Conservation (phyloP, 2,113 vertebrate genomes). For the Peucedramus taeniatus region DNA sequence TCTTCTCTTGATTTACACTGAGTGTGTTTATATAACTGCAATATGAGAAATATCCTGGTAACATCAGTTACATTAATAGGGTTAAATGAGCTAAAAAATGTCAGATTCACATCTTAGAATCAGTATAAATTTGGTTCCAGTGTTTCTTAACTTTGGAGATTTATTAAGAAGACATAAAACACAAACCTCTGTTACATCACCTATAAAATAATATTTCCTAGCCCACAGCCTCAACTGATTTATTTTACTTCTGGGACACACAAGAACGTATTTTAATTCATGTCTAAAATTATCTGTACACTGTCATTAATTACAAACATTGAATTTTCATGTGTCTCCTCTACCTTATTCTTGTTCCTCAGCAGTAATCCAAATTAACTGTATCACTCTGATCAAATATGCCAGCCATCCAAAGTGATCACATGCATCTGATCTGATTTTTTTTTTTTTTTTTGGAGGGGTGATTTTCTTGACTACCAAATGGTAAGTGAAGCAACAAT, state of each 20-base stretch:
- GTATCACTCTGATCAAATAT: not conserved
- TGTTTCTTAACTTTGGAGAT: not conserved
- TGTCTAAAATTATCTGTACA: not conserved
- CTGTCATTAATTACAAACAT: not conserved
- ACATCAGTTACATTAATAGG: not conserved
- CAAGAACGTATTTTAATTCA: not conserved
- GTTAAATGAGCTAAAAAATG: not conserved
- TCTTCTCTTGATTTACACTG: not conserved
- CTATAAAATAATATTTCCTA: not conserved
- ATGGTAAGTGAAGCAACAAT: not conserved
- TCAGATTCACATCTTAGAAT: not conserved
- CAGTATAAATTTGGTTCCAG: not conserved
- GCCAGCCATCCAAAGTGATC: not conserved
- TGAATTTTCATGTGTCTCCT: not conserved
- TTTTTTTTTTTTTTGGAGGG: rapidly evolving
- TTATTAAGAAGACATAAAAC: not conserved
- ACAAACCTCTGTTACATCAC: not conserved
- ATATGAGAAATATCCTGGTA: not conserved
- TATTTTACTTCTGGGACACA: not conserved
- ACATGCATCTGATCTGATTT: rapidly evolving
- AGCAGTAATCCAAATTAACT: not conserved
- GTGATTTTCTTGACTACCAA: not conserved
- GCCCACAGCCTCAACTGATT: not conserved
- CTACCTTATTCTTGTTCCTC: not conserved
- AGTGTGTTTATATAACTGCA: not conserved